Base-by-base conservation (phyloP, 2,888 invertebrate species). In the Xestia sexstrigata region DNA sequence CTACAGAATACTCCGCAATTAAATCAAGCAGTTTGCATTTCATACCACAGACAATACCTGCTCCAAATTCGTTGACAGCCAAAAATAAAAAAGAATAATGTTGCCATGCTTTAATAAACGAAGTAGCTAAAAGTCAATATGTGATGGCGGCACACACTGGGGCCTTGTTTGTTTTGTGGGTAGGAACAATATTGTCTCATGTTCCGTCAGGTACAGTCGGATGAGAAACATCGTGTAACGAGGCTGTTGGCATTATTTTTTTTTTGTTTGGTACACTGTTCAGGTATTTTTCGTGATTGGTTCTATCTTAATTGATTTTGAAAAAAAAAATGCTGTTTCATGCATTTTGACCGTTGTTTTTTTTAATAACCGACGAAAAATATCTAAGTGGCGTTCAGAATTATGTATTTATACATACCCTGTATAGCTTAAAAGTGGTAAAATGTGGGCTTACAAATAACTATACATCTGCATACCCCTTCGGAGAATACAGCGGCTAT, bases 141-240 rank as follows among this genome's bases (percentile, higher is more conserved):
- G 84, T 79, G 55, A 84, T 70, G 45, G 72, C 63, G 60, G 70
- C 62, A 66, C 30, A 84, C 81, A 84, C 58, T 35, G 79, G 55
- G 49, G 65, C 26, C n/a, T 67, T 83, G 78, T 85, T 85, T 87
- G 66, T 81, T 85, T 76, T 81, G 76, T 72, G 78, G 78, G 72
- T 70, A 81, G 68, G 68, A 84, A 83, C 81, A 85, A 85, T 81
- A 85, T 84, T 87, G 87, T 84, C 81, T 81, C 84, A 52, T 84
- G 78, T 87, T 78, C 69, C 72, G 30, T 49, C 45, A 35, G 13
- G 87, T 81, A 84, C 74, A 78, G 81, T 86, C 68, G 35, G 42
- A 20, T 45, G 60, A 69, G 30, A 78, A 84, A 81, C 72, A 70
- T 63, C 26, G 52, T 63, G 55, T 77, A 62, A 79, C 68, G 39